Conservation (phyloP, 2,113 vertebrate genomes). For the Himantopus leucocephalus region DNA sequence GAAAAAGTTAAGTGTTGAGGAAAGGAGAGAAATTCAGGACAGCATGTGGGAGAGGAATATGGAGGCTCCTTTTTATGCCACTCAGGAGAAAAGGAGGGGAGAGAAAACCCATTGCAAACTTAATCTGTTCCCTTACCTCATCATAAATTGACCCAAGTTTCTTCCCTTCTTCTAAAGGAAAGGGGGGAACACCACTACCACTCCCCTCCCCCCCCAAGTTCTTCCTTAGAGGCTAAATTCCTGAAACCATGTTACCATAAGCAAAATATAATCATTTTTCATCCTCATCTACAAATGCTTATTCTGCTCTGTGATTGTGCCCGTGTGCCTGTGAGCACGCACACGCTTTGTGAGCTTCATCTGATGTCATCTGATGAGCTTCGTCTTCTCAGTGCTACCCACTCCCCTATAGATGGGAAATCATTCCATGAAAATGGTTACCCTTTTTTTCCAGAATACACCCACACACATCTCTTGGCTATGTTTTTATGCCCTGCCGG, state of each 20-base stretch:
- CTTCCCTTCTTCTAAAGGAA: neutral
- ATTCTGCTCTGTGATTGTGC: neutral
- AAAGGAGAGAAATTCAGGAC: conserved; percentile 81
- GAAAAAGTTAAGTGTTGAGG: conserved; percentile 79
- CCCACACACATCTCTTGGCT: neutral
- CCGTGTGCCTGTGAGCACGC: fast-evolving
- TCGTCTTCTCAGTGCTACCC: neutral
- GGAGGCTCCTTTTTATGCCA: conserved; percentile 73
- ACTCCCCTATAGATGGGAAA: neutral
- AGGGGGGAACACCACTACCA: no score
- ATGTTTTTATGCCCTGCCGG: neutral
- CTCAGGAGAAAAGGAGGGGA: conserved; percentile 63
- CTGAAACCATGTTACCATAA: neutral
- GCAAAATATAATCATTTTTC: neutral
- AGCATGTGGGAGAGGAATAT: conserved; percentile 78
- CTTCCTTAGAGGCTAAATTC: neutral
- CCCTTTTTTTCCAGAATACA: neutral
- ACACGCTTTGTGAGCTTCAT: neutral
- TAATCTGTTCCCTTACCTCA: conserved; percentile 69
- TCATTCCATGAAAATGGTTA: neutral
- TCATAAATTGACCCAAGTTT: conserved; percentile 40
- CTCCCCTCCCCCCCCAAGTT: neutral
- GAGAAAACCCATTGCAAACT: conserved; percentile 68
- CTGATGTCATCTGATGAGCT: no score
- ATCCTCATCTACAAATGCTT: neutral